A percentile compares a stretch with the other conserved stretches of the same genome.
Conservation (phyloP, 1,140 invertebrate species). For the Orussus abietinus region DNA sequence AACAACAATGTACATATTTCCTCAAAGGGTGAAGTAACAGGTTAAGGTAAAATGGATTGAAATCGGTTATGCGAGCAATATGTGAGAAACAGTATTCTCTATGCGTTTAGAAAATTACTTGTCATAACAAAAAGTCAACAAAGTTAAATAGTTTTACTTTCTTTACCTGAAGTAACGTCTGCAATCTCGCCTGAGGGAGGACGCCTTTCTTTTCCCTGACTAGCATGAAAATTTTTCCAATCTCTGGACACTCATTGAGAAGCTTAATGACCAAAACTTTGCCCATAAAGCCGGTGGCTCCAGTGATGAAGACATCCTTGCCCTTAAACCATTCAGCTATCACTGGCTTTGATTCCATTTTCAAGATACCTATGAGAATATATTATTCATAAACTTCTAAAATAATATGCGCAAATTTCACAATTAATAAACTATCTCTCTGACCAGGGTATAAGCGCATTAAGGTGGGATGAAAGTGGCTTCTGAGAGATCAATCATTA, state of each 20-base stretch:
- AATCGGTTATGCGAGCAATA: conserved; percentile 13
- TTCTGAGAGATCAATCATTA: too few relatives aligned
- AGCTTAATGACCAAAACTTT: conserved; percentile 74
- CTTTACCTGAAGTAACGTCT: conserved; percentile 44
- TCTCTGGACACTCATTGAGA: conserved; percentile 63
- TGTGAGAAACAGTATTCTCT: conserved; percentile 8
- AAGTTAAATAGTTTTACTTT: too few relatives aligned
- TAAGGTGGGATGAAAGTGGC: too few relatives aligned
- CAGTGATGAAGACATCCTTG: conserved; percentile 58
- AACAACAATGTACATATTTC: not conserved
- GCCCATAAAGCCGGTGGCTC: conserved; percentile 70
- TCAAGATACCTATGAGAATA: too few relatives aligned
- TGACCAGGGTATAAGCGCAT: too few relatives aligned
- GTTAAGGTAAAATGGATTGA: conserved; percentile 11
- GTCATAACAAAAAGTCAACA: not conserved
- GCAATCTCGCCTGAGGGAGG: conserved; percentile 43
- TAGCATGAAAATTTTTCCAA: conserved; percentile 66
- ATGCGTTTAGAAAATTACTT: not conserved
- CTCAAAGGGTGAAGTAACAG: not conserved
- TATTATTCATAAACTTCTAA: too few relatives aligned
- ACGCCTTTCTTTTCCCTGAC: conserved; percentile 67
- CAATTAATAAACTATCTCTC: too few relatives aligned
- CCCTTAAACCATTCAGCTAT: conserved; percentile 58
- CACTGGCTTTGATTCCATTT: conserved; percentile 17
- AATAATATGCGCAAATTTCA: too few relatives aligned